Percentiles rank a stretch among this genome's conserved stretches.
phyloP scores from a whole-genome alignment of 2,113 vertebrate species.

The Thryonomys swinderianus region DNA sequence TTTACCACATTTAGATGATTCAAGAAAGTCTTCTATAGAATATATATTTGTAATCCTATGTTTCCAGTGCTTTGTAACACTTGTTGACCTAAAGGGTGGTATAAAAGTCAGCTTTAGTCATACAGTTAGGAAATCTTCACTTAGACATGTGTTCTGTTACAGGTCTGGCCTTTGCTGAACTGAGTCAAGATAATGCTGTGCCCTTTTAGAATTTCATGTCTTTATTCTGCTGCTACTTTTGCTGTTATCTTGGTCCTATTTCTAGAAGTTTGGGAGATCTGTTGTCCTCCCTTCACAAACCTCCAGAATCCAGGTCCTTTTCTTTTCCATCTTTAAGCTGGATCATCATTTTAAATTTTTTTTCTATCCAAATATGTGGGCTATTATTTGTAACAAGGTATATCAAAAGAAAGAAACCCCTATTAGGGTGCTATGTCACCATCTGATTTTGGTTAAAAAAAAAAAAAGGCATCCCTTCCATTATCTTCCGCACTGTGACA shows the following conservation, averaged over 20 bases:
- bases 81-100: neutral
- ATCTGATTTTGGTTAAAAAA: neutral
- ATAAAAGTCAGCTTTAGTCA: neutral
- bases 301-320: neutral
- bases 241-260: neutral
- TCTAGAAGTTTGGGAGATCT: neutral
- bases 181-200: neutral
- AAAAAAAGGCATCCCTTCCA: neutral
- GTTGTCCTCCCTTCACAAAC: neutral
- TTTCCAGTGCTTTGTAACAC: neutral
- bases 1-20: neutral
- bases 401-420: slow-evolving; percentile 2
- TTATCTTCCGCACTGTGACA: neutral
- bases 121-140: neutral
- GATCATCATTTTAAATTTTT: neutral
- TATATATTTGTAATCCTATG: neutral
- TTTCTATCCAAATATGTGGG: neutral
- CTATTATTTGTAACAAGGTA: neutral
- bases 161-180: neutral
- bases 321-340: neutral
- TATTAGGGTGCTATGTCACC: neutral
- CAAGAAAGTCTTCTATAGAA: neutral
- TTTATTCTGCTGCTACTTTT: neutral
- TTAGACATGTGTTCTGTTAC: neutral
- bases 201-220: neutral